These are phyloP conservation scores for Pammene aurita DNA, from an alignment of 2,888 invertebrate species.

Conservation along the genomic window DNA sequence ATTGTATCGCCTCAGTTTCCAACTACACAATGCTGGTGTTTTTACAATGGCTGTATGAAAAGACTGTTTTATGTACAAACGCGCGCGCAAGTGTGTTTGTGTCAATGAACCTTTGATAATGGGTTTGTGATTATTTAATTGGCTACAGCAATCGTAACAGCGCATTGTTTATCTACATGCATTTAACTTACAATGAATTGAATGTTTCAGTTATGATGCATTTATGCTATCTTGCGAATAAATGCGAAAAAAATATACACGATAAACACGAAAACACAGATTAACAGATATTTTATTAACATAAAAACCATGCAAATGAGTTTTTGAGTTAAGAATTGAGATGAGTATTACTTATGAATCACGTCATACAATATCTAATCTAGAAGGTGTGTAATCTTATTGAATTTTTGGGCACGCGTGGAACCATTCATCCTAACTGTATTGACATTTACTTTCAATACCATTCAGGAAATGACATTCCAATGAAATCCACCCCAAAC, in stretches of 20 bases:
- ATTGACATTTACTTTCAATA: conserved; percentile 35
- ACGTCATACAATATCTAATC: background rate
- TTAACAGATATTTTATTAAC: too few relatives aligned
- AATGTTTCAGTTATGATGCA: background rate
- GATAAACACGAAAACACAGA: background rate
- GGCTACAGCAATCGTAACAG: conserved; percentile 1
- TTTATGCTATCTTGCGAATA: background rate
- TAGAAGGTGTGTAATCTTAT: background rate
- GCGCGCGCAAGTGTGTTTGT: conserved; percentile 63
- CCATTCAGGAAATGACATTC: conserved; percentile 35
- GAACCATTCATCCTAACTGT: conserved; percentile 16
- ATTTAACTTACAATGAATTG: conserved; percentile 1
- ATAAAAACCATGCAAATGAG: background rate
- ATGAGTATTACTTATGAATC: too few relatives aligned
- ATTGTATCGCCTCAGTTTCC: conserved; percentile 69
- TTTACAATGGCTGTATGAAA: conserved; percentile 67
- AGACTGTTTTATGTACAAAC: conserved; percentile 64
- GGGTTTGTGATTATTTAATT: conserved; percentile 36
- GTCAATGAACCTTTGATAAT: conserved; percentile 62
- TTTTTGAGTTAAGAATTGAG: too few relatives aligned
- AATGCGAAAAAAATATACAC: background rate
- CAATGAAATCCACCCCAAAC: conserved; percentile 39
- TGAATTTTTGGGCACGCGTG: conserved; percentile 27
- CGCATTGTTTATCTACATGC: conserved; percentile 25
- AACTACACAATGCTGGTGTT: conserved; percentile 63